Conservation (phyloP, 2,888 invertebrate species). For the Harpalus rufipes region DNA sequence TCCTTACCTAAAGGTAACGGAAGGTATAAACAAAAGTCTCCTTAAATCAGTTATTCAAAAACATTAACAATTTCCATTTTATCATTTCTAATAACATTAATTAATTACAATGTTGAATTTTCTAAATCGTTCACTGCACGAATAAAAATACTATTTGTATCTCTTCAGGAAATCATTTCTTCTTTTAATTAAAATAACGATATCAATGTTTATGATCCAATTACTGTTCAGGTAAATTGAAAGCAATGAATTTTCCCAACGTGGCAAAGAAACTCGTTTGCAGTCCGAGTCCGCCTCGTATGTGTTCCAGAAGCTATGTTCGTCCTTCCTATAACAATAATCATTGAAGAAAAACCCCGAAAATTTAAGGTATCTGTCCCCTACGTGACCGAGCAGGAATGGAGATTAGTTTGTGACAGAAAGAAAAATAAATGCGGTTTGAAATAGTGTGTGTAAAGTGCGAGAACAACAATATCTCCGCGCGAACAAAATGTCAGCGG, state of each 20-base stretch:
- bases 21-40: no score
- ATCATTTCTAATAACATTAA: no score
- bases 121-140: no score
- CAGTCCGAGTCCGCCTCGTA: neutral
- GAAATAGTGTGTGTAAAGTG: constrained; percentile 51
- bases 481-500: constrained; percentile 60
- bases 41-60: no score
- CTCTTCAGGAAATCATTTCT: neutral
- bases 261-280: neutral
- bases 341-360: constrained; percentile 5
- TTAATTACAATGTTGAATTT: no score
- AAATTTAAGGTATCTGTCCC: neutral
- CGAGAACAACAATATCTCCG: constrained; percentile 58
- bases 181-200: neutral
- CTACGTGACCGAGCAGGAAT: neutral
- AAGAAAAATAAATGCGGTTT: constrained; percentile 28
- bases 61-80: no score
- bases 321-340: neutral
- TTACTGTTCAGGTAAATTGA: neutral
- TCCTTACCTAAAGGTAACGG: no score
- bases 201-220: constrained; percentile 3
- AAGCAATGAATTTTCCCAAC: neutral
- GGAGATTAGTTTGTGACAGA: neutral
- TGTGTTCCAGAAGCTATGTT: neutral
- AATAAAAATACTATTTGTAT: neutral